Percentiles rank a stretch among this genome's conserved stretches.
Conservation (phyloP, 2,888 invertebrate genomes). For the Meiosimyza decipiens region DNA sequence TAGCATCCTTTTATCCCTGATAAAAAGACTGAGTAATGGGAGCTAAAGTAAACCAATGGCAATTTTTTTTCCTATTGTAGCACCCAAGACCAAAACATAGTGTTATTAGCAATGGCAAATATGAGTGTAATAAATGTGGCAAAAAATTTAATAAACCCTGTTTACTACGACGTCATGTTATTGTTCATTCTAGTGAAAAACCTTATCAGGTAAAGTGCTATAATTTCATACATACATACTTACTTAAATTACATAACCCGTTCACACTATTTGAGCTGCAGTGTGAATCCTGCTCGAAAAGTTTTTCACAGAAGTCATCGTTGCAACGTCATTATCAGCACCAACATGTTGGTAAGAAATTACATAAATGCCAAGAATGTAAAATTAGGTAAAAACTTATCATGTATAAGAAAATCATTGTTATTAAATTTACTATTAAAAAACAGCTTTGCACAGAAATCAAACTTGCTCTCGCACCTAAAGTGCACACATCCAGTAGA, state of each 20-base stretch:
- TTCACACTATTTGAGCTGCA: slow-evolving; percentile 77
- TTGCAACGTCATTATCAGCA: slow-evolving; percentile 50
- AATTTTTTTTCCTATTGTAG: background rate
- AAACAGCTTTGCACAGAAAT: slow-evolving; percentile 45
- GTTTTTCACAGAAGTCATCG: slow-evolving; percentile 51
- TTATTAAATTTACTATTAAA: background rate
- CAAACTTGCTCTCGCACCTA: slow-evolving; percentile 44
- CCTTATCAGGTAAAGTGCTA: slow-evolving; percentile 45
- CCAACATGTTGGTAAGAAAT: slow-evolving; percentile 45
- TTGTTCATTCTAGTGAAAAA: slow-evolving; percentile 49
- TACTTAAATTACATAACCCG: no score
- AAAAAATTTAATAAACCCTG: slow-evolving; percentile 51
- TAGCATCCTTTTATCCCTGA: no score
- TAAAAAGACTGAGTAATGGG: no score
- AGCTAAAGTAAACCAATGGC: no score
- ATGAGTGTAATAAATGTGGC: slow-evolving; percentile 41
- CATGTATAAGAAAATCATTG: background rate
- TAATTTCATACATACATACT: no score
- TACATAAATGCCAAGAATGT: slow-evolving; percentile 50
- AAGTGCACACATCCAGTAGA: slow-evolving; percentile 41
- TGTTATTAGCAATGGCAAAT: slow-evolving; percentile 30
- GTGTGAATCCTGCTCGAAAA: slow-evolving; percentile 46
- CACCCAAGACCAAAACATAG: background rate
- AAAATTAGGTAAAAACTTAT: slow-evolving; percentile 42
- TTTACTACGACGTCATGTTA: slow-evolving; percentile 49